phyloP scores from a whole-genome alignment of 2,113 vertebrate genomes.

The Camelus bactrianus region DNA sequence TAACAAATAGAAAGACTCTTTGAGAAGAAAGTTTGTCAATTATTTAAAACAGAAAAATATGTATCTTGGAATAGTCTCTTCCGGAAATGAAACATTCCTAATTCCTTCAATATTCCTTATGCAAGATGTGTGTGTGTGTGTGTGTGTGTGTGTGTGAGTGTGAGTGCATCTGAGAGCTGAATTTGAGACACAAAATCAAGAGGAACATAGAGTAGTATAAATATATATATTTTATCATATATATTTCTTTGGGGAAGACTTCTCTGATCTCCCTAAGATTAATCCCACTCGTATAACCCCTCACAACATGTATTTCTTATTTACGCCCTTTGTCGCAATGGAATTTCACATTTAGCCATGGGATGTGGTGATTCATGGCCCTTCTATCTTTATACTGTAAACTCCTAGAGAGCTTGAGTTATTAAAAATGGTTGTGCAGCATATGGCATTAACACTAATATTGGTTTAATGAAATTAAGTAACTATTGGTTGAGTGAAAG shows the following conservation, averaged over 20 bases:
- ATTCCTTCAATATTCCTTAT: background rate
- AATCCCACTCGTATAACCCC: background rate
- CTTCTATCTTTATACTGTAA: background rate
- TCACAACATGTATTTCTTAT: background rate
- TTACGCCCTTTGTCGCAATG: background rate
- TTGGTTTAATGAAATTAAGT: background rate
- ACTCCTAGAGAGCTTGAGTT: background rate
- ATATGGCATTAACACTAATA: background rate
- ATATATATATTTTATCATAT: background rate
- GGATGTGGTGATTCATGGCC: background rate
- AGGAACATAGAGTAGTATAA: too few relatives aligned
- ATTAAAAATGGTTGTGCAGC: background rate
- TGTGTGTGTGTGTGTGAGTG: background rate
- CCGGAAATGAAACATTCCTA: background rate
- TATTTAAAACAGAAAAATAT: background rate
- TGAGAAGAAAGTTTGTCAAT: background rate
- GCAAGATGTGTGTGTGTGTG: background rate
- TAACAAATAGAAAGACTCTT: background rate
- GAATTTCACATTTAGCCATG: background rate
- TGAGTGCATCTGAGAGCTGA: too few relatives aligned
- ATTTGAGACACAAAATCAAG: too few relatives aligned
- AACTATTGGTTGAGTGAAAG: background rate
- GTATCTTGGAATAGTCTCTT: background rate
- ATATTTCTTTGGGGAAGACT: background rate
- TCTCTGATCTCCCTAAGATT: background rate